Base-by-base conservation (phyloP, 2,888 invertebrate species). In the Ceraclea dissimilis region DNA sequence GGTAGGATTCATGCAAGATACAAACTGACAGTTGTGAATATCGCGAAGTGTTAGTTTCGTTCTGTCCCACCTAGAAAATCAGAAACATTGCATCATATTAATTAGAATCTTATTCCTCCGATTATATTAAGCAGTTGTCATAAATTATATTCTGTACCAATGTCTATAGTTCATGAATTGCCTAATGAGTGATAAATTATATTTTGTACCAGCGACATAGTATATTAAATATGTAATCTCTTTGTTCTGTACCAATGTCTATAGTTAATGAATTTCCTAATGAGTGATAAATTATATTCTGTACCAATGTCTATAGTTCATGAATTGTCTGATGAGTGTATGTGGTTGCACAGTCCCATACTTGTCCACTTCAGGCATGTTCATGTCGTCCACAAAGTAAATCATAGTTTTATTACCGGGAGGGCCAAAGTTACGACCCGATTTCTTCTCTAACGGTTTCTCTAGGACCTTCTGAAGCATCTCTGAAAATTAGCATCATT, bases 291-390 rank as follows among this genome's bases (percentile, higher is more conserved):
- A 26, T 6, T 26, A 6, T 4, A 4, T 26, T 6, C 10, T 26
- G 2, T 76, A 85, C 95, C 96, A 97, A 72, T 96, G 96, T 63
- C 81, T 84, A 69, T 96, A 96, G 72, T 95, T 93, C 81, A 95
- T 85, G 69, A 90, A 93, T 69, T 97, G 93, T 19, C 95, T 78
- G 60, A 96, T 87, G 1, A 96, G 78, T 0, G 96, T 96, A 67
- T 96, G 96, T 0, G 96, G 93, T 68, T 95, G 95, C 13, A 95
- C 95, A 0, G 96, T 96, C 56, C 91, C 93, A 70, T 95, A 96
- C 55, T 82, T 83, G 70, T 96, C 96, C 2, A 95, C 94, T 75
- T 93, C 93, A 0, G 96, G 96, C 94, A 96, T 96, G 70, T 96
- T 96, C 84, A 96, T 84, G 66, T 96, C 96, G 67, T 96, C 96